Evolutionary conservation across 2,888 invertebrate species (phyloP), one percentile per base, ranked within the genome.

Genomic region (Iphiclides podalirius): DNA sequence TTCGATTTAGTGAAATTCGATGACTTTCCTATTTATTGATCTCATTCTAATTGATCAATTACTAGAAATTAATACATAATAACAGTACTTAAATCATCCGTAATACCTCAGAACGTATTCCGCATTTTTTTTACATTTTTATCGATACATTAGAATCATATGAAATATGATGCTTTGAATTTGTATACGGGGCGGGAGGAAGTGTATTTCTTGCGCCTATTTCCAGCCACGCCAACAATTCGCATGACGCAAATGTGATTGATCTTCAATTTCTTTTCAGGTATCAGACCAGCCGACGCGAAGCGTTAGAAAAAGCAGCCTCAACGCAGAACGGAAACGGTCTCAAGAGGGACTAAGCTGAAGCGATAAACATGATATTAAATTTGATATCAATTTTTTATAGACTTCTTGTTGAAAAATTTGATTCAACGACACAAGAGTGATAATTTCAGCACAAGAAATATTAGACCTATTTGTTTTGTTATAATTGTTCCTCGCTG

Each of bases 291-390:
- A 84, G 76, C 58, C 81, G 91, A 61, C 87, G 91, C 48, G 91
- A 91, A 64, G 86, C 85, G 56, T 54, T 82, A 41, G 86, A 87
- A 57, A 84, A 64, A 71, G 76, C 70, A 26, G 66, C 84, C 33
- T 69, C 81, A 8, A 82, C 89, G 47, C 85, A 91, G 50, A 91
- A 91, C 61, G 89, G 91, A 52, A 92, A 91, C 64, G 92, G 92
- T 44, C 81, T 91, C 53, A 92, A 92, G 68, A 90, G 91, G 72
- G 92, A 92, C 58, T 92, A 89, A 79, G 61, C 37, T 6, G 89
- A 79, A 4, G 14, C 20, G 20, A 34, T 28, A 23, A 20, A 34
- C 41, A 43, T 40, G n/a, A 41, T 41, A 17, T 23, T 23, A 34
- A 28, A 42, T 7, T 47, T 40, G 28, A 41, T 12, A 12, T 35